Evolutionary conservation across 1,140 invertebrate genomes (phyloP).

Genomic region (Drosophila ficusphila): DNA sequence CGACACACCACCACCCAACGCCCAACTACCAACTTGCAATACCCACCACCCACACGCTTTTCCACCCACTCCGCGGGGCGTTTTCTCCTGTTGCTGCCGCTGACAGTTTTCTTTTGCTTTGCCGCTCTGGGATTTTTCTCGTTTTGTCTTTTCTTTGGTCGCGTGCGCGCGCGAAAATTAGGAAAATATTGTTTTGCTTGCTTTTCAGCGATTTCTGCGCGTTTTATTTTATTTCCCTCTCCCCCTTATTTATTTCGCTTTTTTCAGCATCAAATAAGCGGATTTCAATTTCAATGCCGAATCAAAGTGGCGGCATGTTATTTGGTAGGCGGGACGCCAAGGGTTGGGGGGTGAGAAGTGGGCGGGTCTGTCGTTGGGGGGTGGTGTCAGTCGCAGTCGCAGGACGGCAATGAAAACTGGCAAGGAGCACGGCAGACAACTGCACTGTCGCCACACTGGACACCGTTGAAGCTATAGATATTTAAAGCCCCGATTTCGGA

Average conservation of each 20-base stretch:
- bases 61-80: conserved; percentile 27
- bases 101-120: conserved; percentile 74
- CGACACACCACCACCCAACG: not conserved
- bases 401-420: conserved; percentile 16
- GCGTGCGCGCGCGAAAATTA: conserved; percentile 76
- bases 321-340: conserved; percentile 22
- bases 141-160: conserved; percentile 60
- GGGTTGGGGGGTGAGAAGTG: not conserved
- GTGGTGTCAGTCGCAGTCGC: conserved; percentile 16
- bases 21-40: not conserved
- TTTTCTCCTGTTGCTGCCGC: conserved; percentile 56
- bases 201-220: conserved; percentile 20
- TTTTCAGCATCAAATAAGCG: conserved; percentile 51
- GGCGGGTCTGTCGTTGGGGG: not conserved
- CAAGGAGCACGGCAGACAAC: not conserved
- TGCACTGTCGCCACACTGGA: conserved; percentile 12
- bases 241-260: conserved; percentile 39
- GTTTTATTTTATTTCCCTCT: conserved; percentile 3
- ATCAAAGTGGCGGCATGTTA: conserved; percentile 58
- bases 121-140: conserved; percentile 28
- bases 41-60: not conserved
- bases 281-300: conserved; percentile 74
- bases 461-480: conserved; percentile 6
- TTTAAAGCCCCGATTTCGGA: not conserved
- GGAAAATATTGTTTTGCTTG: conserved; percentile 77